Evolutionary conservation across 2,797 vertebrate species (phyloP).

Genomic region (Propithecus perrieri): DNA sequence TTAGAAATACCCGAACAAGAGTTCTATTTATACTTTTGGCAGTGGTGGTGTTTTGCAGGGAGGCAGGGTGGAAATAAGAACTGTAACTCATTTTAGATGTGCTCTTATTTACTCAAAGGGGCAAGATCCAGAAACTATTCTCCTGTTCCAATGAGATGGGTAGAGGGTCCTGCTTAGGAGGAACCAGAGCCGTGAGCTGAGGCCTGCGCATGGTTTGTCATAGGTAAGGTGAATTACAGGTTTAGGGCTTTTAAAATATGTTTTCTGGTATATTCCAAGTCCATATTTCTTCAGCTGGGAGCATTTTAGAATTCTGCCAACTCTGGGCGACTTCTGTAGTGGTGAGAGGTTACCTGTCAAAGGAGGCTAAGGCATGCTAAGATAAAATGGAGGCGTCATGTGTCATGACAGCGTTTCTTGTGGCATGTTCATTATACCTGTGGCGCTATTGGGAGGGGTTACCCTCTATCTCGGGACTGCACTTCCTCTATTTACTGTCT

Average conservation of each 20-base stretch:
- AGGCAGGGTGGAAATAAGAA: not conserved
- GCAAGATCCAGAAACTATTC: not conserved
- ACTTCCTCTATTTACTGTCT: not conserved
- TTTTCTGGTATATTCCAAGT: not conserved
- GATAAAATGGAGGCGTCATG: not conserved
- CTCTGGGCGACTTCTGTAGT: not conserved
- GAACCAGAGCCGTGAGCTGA: not conserved
- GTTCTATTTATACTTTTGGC: not conserved
- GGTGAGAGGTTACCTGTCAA: not conserved
- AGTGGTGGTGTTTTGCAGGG: not conserved
- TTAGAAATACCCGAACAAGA: not conserved
- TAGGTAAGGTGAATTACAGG: not conserved
- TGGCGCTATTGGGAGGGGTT: not conserved
- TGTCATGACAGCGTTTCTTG: not conserved
- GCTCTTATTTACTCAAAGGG: not conserved
- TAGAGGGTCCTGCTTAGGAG: not conserved
- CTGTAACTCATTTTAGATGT: not conserved
- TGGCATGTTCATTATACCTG: not conserved
- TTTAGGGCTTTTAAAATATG: not conserved
- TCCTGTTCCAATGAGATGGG: not conserved
- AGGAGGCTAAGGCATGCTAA: not conserved
- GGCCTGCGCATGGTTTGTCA: not conserved
- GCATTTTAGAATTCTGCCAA: not conserved
- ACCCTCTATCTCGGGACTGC: not conserved
- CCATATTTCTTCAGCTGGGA: not conserved